phyloP scores from a whole-genome alignment of 2,113 vertebrate species.

The Ptychochromis oligacanthus region DNA sequence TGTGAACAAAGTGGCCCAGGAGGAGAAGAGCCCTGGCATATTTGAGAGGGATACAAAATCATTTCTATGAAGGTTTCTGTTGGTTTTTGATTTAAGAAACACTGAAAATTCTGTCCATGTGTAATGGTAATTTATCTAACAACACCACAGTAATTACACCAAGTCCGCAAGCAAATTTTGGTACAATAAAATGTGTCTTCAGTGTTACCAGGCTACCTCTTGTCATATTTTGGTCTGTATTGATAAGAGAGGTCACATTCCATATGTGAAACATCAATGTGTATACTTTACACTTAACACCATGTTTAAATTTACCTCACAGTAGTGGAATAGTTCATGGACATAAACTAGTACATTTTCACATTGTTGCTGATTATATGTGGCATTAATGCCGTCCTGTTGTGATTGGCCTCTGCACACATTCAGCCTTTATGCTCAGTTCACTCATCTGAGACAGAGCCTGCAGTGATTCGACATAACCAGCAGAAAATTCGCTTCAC shows the following conservation, averaged over 20 bases:
- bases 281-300: background rate
- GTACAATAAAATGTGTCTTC: background rate
- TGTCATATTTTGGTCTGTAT: background rate
- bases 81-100: background rate
- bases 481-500: background rate
- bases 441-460: background rate
- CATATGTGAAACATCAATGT: background rate
- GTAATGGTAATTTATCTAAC: background rate
- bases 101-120: background rate
- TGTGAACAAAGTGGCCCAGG: background rate
- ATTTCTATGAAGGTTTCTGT: background rate
- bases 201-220: background rate
- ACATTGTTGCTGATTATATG: background rate
- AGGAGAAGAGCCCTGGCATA: background rate
- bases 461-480: background rate
- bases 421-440: background rate
- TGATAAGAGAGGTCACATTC: background rate
- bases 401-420: background rate
- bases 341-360: background rate
- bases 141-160: accelerated
- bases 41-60: background rate
- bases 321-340: background rate
- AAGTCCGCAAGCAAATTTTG: background rate
- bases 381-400: background rate
- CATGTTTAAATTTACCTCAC: accelerated